phyloP scores from a whole-genome alignment of 2,113 vertebrate species.

The Megaleporinus macrocephalus region DNA sequence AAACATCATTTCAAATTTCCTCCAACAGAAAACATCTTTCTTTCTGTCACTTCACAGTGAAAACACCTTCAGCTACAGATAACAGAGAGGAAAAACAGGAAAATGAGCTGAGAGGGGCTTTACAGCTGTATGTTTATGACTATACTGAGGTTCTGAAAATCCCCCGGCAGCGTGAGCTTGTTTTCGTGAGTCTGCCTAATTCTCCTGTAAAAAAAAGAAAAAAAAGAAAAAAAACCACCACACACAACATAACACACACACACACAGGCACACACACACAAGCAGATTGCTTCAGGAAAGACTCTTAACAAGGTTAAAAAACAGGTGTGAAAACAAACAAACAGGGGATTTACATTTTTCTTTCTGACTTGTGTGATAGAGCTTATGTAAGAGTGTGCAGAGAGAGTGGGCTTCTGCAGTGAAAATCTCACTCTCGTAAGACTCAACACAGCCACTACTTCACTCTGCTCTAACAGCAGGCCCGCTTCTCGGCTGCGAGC shows the following conservation, averaged over 20 bases:
- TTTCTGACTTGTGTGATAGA: not conserved
- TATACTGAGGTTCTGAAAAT: not conserved
- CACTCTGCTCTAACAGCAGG: not conserved
- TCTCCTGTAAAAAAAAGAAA: not conserved
- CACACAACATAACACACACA: no score
- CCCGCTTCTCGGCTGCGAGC: no score
- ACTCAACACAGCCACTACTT: not conserved
- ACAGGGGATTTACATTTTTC: constrained; percentile 3
- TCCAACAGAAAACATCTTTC: no score
- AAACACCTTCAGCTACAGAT: no score
- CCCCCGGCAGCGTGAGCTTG: not conserved
- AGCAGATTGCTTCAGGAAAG: constrained; percentile 3
- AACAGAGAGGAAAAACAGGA: no score
- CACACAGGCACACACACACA: not conserved
- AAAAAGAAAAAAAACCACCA: no score
- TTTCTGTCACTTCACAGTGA: no score
- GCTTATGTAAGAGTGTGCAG: not conserved
- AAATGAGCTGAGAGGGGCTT: not conserved
- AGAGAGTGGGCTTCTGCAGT: not conserved
- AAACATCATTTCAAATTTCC: no score
- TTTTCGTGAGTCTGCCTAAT: not conserved
- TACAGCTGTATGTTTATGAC: not conserved
- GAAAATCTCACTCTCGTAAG: not conserved
- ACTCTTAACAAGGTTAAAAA: constrained; percentile 7
- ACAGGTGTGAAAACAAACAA: constrained; percentile 11